Conservation (phyloP, 2,113 vertebrate genomes). For the Paratilapia polleni region DNA sequence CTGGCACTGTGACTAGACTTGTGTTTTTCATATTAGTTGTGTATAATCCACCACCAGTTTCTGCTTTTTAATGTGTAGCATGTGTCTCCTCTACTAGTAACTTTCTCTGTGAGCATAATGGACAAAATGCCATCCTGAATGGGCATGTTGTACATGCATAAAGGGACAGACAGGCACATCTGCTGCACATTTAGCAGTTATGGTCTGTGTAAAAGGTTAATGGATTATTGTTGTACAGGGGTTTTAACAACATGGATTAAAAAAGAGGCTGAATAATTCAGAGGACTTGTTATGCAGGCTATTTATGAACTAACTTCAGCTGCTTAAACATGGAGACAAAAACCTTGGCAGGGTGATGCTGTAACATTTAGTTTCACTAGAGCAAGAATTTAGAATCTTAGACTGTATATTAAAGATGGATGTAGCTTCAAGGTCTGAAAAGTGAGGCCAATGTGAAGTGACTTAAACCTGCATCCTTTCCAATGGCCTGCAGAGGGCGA, state of each 20-base stretch:
- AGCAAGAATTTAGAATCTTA: neutral
- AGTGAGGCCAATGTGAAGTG: no score
- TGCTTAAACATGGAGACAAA: neutral
- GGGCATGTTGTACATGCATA: neutral
- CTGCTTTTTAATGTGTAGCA: neutral
- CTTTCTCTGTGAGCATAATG: neutral
- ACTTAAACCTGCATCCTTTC: neutral
- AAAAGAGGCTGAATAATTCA: neutral
- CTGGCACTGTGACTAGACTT: constrained; percentile 26
- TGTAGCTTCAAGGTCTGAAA: neutral
- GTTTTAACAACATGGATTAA: neutral
- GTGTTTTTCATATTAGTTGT: constrained; percentile 18
- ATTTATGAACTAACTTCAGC: neutral
- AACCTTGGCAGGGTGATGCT: neutral
- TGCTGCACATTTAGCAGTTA: neutral
- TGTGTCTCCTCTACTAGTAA: neutral
- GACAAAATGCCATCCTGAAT: constrained; percentile 15
- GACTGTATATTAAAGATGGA: no score
- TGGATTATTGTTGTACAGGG: neutral
- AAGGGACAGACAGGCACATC: neutral
- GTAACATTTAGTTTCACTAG: neutral
- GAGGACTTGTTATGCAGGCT: neutral
- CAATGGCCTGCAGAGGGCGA: neutral
- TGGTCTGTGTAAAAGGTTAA: neutral
- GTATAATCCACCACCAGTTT: neutral